Percentiles rank a stretch among this genome's conserved stretches.
These are phyloP conservation scores for Harpegnathos saltator DNA, from an alignment of 1,140 invertebrate species.

Conservation along the genomic window DNA sequence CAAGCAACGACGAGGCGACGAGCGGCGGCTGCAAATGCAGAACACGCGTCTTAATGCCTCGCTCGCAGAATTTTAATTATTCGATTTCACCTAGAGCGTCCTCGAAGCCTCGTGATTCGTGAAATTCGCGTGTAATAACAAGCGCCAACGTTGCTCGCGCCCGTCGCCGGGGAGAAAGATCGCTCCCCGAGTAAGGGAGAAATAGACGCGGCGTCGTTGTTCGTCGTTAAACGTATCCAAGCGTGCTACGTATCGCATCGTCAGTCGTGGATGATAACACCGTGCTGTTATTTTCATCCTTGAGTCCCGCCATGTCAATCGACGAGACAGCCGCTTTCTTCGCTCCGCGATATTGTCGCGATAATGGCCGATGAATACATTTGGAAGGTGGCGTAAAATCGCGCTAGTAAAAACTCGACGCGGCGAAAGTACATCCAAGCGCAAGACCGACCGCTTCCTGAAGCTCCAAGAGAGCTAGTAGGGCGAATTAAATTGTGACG, in stretches of 20 bases:
- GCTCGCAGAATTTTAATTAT: constrained; percentile 38
- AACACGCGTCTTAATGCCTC: neutral
- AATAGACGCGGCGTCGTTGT: constrained; percentile 1
- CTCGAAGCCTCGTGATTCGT: neutral
- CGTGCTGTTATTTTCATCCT: neutral
- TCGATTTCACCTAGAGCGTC: constrained; percentile 32
- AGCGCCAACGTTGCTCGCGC: neutral
- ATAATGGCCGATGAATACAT: constrained; percentile 41
- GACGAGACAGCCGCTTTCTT: constrained; percentile 6
- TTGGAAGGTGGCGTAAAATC: constrained; percentile 31
- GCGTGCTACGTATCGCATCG: neutral
- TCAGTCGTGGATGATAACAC: neutral
- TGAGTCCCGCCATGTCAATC: constrained; percentile 1
- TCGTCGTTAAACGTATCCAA: neutral
- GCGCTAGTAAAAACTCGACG: constrained; percentile 38
- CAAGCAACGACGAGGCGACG: neutral
- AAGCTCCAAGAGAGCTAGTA: constrained; percentile 3
- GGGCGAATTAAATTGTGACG: constrained; percentile 19
- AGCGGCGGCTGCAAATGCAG: constrained; percentile 7
- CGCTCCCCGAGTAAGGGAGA: neutral
- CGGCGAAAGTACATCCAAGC: constrained; percentile 55
- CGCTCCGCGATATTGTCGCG: constrained; percentile 24
- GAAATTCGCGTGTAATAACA: constrained; percentile 40
- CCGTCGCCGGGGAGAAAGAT: neutral
- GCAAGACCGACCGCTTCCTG: constrained; percentile 49